phyloP scores from a whole-genome alignment of 1,140 invertebrate species.

The Ceratina japonica region DNA sequence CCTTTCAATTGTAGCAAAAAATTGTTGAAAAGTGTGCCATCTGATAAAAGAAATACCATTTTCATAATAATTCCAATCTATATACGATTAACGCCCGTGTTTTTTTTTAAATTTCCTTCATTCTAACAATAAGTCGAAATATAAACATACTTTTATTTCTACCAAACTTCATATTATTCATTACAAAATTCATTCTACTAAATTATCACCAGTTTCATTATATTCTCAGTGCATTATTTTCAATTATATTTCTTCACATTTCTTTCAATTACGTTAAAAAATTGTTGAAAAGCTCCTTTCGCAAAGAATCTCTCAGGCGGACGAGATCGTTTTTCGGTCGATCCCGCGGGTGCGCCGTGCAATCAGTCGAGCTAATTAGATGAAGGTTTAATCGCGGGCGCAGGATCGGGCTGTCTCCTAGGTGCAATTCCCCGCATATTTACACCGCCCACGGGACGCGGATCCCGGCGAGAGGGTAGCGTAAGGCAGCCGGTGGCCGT shows the following conservation, averaged over 20 bases:
- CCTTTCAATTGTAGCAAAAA: not conserved
- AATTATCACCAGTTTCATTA: too few species aligned
- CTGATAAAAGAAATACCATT: conserved; percentile 17
- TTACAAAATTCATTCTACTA: too few species aligned
- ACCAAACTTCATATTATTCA: too few species aligned
- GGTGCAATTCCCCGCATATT: conserved; percentile 78
- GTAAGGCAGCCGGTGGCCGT: conserved; percentile 26
- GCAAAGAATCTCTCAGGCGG: not conserved
- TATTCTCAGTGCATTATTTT: too few species aligned
- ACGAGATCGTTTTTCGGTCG: conserved; percentile 51
- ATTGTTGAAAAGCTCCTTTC: not conserved
- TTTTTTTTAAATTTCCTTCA: too few species aligned
- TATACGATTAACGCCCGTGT: not conserved
- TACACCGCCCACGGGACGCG: conserved; percentile 77
- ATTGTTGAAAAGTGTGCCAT: not conserved
- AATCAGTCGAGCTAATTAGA: conserved; percentile 76
- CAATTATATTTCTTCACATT: too few species aligned
- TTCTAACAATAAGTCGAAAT: too few species aligned
- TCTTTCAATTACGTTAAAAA: not conserved
- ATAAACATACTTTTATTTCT: too few species aligned
- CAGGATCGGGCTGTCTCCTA: conserved; percentile 72
- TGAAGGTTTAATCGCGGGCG: conserved; percentile 75
- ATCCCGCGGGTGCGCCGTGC: conserved; percentile 55
- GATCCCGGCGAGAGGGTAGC: conserved; percentile 1
- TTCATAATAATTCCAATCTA: conserved; percentile 38